Base-by-base conservation (phyloP, 1,140 invertebrate species). In the Drosophila pectinifera region DNA sequence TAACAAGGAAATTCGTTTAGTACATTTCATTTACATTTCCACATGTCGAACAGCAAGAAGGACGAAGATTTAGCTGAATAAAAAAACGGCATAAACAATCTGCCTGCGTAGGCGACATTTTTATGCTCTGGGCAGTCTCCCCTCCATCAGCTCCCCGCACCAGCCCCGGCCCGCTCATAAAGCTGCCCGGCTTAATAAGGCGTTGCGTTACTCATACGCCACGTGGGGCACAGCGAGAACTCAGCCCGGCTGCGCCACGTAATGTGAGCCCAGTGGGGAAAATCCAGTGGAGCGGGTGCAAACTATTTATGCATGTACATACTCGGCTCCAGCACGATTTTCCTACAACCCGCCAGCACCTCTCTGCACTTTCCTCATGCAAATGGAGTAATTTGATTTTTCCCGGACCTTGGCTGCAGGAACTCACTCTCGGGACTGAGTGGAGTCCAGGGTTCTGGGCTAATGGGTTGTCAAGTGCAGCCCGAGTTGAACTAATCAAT, bases 1-100 rank as follows among this genome's bases (percentile, higher is more conserved):
- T 75, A 65, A 85, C 82, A 85, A 78, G 83, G 72, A 75, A 85
- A 85, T 86, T 85, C 82, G 83, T 85, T 85, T 85, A 85, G 74
- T 56, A 38, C 68, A 82, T 75, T 74, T 82, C 64, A 82, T 74
- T 78, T 73, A 74, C 77, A 80, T 78, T 56, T 64, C 55, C 46
- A 14, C 18, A 51, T 51, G 62, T 48, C 56, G 26, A 41, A 45
- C 51, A 53, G 56, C 20, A 53, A 38, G 58, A 43, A 54, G n/a
- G 36, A 46, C 56, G 5, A 46, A 14, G 45, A 45, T 41, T 22
- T 22, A 24, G n/a, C 13, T 13, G 39, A 36, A 28, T 36, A 45
- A 46, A 20, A 42, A 11, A 53, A 69, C 31, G 4, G 18, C 6
- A 18, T 46, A 24, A 24, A 55, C 39, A 56, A 55, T 55, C 45